phyloP scores from a whole-genome alignment of 2,797 vertebrate genomes.

The Gallinago nigripennis region DNA sequence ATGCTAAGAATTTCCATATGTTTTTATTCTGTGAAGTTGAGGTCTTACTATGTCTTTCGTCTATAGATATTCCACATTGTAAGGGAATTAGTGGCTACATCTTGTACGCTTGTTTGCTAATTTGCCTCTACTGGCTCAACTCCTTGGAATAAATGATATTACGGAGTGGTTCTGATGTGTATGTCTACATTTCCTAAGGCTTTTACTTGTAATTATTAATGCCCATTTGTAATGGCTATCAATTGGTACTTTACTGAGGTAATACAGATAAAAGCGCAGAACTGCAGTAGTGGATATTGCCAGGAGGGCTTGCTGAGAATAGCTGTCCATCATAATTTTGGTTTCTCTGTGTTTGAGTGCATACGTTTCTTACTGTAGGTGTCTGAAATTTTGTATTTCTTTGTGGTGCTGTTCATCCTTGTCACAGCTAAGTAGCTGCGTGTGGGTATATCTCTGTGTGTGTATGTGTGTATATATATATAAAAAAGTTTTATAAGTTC shows the following conservation, averaged over 20 bases:
- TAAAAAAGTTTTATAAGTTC: constrained; percentile 1
- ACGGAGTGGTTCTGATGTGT: background rate
- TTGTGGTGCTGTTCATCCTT: background rate
- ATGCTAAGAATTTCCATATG: background rate
- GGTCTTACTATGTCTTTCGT: background rate
- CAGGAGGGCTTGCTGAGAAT: background rate
- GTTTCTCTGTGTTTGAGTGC: background rate
- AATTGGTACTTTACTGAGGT: background rate
- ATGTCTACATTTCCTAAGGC: constrained; percentile 18
- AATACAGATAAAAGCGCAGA: background rate
- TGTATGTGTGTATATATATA: background rate
- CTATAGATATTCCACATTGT: background rate
- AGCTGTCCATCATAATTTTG: background rate
- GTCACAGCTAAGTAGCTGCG: background rate
- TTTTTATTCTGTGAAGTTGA: background rate
- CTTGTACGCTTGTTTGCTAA: background rate
- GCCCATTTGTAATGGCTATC: constrained; percentile 41
- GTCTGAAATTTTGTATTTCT: background rate
- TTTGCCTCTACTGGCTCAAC: background rate
- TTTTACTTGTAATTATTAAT: constrained; percentile 45
- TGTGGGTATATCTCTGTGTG: background rate
- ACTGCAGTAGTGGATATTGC: background rate
- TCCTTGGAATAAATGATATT: background rate
- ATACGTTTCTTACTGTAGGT: background rate
- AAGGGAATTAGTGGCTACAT: background rate